Evolutionary conservation across 2,113 vertebrate species (phyloP).

Genomic region (Ceyx melanurus): DNA sequence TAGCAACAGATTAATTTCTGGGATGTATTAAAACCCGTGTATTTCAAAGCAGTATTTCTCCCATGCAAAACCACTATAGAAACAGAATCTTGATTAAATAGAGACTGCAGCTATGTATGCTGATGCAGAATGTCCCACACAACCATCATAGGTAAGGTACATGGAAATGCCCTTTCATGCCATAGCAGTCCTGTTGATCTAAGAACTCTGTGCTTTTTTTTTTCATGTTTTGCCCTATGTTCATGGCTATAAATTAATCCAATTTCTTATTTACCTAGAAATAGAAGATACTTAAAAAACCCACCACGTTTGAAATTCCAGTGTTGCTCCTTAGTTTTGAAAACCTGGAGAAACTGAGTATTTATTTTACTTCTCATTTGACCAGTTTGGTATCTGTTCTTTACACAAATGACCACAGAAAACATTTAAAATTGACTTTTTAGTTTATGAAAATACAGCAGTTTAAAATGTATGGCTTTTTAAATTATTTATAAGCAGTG

Average conservation of each 20-base stretch:
- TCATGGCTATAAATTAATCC: background rate
- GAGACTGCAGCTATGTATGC: background rate
- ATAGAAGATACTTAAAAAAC: background rate
- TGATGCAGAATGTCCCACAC: background rate
- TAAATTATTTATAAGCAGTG: background rate
- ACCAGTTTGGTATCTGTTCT: background rate
- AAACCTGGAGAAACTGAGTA: background rate
- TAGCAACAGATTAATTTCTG: background rate
- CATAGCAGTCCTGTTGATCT: background rate
- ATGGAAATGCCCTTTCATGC: background rate
- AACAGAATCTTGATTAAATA: background rate
- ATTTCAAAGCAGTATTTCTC: constrained; percentile 26
- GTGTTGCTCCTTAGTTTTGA: background rate
- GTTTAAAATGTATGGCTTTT: background rate
- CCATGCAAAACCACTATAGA: background rate
- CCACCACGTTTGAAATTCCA: background rate
- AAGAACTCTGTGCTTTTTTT: background rate
- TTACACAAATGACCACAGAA: background rate
- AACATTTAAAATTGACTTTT: background rate
- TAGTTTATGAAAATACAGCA: background rate
- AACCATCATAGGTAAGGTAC: background rate
- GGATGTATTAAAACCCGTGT: background rate
- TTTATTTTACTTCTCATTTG: background rate
- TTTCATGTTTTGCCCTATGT: background rate
- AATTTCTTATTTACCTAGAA: background rate